Evolutionary conservation across 2,888 invertebrate genomes (phyloP), one percentile per base, ranked within the genome.

Genomic region (Apamea epomidion): DNA sequence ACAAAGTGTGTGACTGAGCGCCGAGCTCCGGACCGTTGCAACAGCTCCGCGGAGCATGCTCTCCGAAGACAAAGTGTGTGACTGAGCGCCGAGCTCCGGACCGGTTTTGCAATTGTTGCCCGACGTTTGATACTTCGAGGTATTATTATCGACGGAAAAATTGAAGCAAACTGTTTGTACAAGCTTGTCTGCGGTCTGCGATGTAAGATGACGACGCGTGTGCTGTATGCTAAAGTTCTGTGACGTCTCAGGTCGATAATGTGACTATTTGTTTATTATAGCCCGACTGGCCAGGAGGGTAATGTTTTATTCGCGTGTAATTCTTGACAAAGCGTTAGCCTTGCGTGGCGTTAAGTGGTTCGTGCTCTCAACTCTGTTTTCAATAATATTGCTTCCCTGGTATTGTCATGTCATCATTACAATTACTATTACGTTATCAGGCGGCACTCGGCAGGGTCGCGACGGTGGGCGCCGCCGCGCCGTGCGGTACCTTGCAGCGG

Each of bases 311-410:
- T 65, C 45, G n/a, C 65, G 45, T 81, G 8, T 58, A 51, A 21
- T 32, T 75, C n/a, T 64, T 75, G 60, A 68, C 67, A 54, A 37
- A 78, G 37, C 69, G 37, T 29, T 48, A 37, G 84, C 81, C 64
- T 79, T 65, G 80, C 84, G 80, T 82, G 69, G 69, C 69, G 58
- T 58, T 81, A 81, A 81, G 48, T 81, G 79, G 69, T 78, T 78
- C 84, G 84, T 81, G 81, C 48, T n/a, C 1, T 67, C 84, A 32
- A n/a, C 37, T 32, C 16, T 54, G 16, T 64, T 29, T 78, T 69
- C 37, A 70, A 80, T 29, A 60, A 42, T 64, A 70, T 78, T 69
- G 48, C 54, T 84, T 84, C 51, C 84, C 60, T 67, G 51, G 70
- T 71, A 71, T 82, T 84, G 81, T 84, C 14, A n/a, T 65, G 83